Percentiles rank a stretch among this genome's conserved stretches.
Evolutionary conservation across 2,797 vertebrate genomes (phyloP).

Genomic region (Tadarida brasiliensis): DNA sequence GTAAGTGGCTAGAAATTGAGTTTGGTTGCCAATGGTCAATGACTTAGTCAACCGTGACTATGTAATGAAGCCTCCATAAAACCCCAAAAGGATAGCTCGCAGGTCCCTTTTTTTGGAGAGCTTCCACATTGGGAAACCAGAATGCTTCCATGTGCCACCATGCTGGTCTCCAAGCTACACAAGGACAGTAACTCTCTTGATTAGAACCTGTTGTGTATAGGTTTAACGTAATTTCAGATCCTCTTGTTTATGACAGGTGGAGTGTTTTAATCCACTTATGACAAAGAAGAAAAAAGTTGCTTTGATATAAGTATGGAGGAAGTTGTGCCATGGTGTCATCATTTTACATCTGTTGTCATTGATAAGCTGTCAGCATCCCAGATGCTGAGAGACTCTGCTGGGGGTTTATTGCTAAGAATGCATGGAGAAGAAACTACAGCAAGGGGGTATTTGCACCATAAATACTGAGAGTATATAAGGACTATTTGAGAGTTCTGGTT

Average conservation of each 20-base stretch:
- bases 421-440: neutral
- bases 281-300: neutral
- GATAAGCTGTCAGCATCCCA: neutral
- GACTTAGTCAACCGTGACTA: neutral
- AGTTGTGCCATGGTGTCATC: neutral
- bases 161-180: neutral
- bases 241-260: neutral
- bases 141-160: neutral
- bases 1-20: neutral
- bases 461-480: neutral
- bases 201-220: neutral
- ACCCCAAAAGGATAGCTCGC: neutral
- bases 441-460: neutral
- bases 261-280: neutral
- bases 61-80: neutral
- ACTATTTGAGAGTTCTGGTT: neutral
- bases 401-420: neutral
- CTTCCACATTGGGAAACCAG: neutral
- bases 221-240: neutral
- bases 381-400: neutral
- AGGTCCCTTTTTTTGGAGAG: too few relatives aligned
- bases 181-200: neutral
- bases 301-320: neutral
- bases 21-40: neutral
- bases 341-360: neutral